Evolutionary conservation across 2,888 invertebrate species (phyloP), one percentile per base, ranked within the genome.

Genomic region (Zootermopsis nevadensis): DNA sequence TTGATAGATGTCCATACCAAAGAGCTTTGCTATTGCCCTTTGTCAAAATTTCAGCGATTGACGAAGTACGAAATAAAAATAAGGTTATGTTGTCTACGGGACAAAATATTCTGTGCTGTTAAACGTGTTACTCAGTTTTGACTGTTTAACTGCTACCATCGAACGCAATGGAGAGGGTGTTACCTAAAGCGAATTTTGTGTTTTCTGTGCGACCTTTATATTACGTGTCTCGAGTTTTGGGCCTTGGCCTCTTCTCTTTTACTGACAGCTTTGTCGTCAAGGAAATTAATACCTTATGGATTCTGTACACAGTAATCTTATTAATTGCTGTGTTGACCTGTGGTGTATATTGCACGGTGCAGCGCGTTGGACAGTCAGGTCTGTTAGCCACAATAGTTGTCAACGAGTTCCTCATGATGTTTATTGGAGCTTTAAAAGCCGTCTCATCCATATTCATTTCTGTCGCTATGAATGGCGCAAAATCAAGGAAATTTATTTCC

Each of bases 341-440:
- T 22, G n/a, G 74, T 42, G 15, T 22, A n/a, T 2, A n/a, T 7
- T 22, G 24, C 24, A 6, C 6, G 3, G 24, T 74, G 35, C n/a
- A 74, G 12, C 35, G 74, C 24, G 74, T 74, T 10, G 22, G 10
- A 24, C 35, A 33, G 24, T n/a, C 74, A 38, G 42, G 24, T 2
- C 38, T 74, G 2, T 22, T 38, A 1, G 74, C 38, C 15, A 4
- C 74, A 6, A n/a, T 74, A 22, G 27, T 74, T 38, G 42, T 74
- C 38, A 74, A 74, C 38, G 74, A 74, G 38, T 74, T 38, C 2
- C 74, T 74, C 6, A 74, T 74, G 74, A 74, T 74, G 42, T 22
- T 33, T 35, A 8, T 38, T 8, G 74, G 74, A 8, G n/a, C 35
- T 0, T 19, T 74, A 22, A 42, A 38, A 24, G 74, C 74, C n/a